Percentiles rank a stretch among this genome's conserved stretches.
Evolutionary conservation across 2,113 vertebrate genomes (phyloP).

Genomic region (Dasypus novemcinctus): DNA sequence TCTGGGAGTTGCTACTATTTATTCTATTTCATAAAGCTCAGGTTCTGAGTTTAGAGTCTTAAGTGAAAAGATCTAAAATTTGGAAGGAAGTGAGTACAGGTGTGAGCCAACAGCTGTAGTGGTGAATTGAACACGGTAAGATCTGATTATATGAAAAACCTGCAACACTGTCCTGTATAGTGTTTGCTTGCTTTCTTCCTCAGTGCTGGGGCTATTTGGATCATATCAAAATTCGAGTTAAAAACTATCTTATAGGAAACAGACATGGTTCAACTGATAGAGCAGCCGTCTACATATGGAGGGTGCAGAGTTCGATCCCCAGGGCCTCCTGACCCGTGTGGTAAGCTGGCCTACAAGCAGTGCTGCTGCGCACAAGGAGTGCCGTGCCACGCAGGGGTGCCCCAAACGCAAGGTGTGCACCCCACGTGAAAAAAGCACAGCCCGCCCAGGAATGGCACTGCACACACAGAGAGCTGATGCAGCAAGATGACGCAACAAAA

Average conservation of each 20-base stretch:
- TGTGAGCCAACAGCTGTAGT: not conserved
- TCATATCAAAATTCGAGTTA: not conserved
- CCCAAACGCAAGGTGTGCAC: too few species aligned
- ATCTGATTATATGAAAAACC: not conserved
- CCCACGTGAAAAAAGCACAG: too few species aligned
- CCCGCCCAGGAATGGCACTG: too few species aligned
- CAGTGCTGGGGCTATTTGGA: not conserved
- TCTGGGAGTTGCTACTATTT: not conserved
- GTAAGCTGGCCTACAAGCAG: too few species aligned
- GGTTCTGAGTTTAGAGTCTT: not conserved
- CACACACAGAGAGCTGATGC: too few species aligned
- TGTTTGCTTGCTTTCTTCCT: not conserved
- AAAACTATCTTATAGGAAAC: not conserved
- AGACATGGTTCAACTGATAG: too few species aligned
- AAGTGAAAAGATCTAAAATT: not conserved
- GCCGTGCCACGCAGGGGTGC: too few species aligned
- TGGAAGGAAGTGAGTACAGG: not conserved
- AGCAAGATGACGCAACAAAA: too few species aligned
- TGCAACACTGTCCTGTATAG: not conserved
- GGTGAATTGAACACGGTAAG: not conserved
- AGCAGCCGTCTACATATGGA: too few species aligned
- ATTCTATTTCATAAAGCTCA: not conserved
- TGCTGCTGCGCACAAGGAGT: too few species aligned
- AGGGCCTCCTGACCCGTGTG: too few species aligned
- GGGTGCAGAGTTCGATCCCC: too few species aligned